These are phyloP conservation scores for Gallinago stenura DNA, from an alignment of 2,797 vertebrate species.

Conservation along the genomic window DNA sequence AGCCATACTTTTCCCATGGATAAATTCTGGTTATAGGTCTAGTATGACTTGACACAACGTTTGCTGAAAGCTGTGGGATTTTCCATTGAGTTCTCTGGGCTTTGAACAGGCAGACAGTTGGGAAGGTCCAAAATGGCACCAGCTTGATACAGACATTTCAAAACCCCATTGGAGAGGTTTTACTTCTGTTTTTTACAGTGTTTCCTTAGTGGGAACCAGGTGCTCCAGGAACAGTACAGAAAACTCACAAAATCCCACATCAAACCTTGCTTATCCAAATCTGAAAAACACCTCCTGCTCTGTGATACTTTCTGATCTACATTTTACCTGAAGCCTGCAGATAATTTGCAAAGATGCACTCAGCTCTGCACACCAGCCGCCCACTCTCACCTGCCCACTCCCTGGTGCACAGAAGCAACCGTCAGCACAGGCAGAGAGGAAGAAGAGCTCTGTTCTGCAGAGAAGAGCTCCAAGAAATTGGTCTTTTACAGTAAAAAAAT, in stretches of 20 bases:
- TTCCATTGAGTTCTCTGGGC: background rate
- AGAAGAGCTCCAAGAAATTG: background rate
- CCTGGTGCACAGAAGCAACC: background rate
- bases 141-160: background rate
- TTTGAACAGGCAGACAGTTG: background rate
- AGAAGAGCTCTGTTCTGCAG: background rate
- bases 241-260: slow-evolving; percentile 30
- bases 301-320: background rate
- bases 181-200: background rate
- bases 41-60: background rate
- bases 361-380: background rate
- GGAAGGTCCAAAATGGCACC: background rate
- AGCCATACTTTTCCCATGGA: background rate
- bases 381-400: slow-evolving; percentile 27
- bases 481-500: background rate
- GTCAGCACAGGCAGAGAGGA: background rate
- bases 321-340: slow-evolving; percentile 33
- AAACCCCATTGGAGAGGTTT: background rate
- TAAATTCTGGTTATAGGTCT: background rate
- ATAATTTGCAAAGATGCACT: background rate
- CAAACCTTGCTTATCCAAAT: slow-evolving; percentile 18
- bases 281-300: background rate
- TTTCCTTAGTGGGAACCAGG: background rate
- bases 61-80: background rate
- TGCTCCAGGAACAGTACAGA: background rate